Evolutionary conservation across 2,797 vertebrate species (phyloP), one percentile per base, ranked within the genome.

Genomic region (Cirrhinus mrigala): DNA sequence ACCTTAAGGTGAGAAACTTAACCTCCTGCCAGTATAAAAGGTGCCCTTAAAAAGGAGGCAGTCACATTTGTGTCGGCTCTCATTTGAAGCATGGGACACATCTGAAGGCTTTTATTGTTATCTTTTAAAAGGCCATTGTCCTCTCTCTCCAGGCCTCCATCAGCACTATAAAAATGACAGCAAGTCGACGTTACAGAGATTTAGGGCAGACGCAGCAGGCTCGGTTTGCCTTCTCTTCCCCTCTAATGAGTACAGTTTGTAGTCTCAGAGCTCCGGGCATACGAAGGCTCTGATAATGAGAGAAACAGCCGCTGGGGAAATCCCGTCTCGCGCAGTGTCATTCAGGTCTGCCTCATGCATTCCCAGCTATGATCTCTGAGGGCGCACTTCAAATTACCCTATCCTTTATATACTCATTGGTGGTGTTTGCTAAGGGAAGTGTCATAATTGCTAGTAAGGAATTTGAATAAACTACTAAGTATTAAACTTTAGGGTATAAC

Each of bases 121-220:
- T 87, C 77, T 82, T 88, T 88, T 82, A 88, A 88, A 87, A 88
- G 82, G 79, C 82, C 79, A 85, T 82, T 85, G 82, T 82, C 79
- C 85, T 88, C 76, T 77, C 79, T 84, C 82, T 73, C 81, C 40
- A 58, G 62, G 87, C 70, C 84, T 88, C 69, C 64, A 81, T 56
- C 74, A 74, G 48, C 29, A 48, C 79, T 82, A 83, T 88, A 88
- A 86, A 15, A 62, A 74, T 4, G 64, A 88, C 81, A 83, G 79
- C 50, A 76, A 81, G 58, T 33, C 15, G 62, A 89, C 89, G 81
- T 88, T 82, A 88, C 62, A 89, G 87, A 86, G 89, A 88, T 73
- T 85, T 82, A 87, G 85, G 9, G 6, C 71, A 29, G 78, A 66
- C 74, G 85, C 9, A 79, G 50, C 33, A 52, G 83, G 82, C 56